phyloP scores from a whole-genome alignment of 2,888 invertebrate genomes.

The Holacanthella duospinosa region DNA sequence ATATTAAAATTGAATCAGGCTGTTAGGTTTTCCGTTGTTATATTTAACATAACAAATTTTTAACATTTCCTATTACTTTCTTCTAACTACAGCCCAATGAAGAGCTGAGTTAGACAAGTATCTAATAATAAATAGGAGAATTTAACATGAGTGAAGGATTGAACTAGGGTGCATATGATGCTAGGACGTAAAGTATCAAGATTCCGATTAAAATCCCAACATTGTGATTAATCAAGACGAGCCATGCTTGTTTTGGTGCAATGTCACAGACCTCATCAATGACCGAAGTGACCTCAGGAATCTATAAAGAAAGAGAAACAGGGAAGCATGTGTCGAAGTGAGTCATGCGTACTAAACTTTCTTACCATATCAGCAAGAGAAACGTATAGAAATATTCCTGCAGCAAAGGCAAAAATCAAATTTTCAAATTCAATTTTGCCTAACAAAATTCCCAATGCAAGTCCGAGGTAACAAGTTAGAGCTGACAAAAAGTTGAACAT shows the following conservation, averaged over 20 bases:
- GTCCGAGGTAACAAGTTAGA: conserved; percentile 48
- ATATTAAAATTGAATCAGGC: too few relatives aligned
- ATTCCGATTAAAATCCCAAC: conserved; percentile 44
- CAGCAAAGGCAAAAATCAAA: conserved; percentile 51
- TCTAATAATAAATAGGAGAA: too few relatives aligned
- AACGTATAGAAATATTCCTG: conserved; percentile 53
- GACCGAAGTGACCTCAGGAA: conserved; percentile 35
- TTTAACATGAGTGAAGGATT: too few relatives aligned
- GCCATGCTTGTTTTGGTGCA: conserved; percentile 38
- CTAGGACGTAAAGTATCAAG: conserved; percentile 42
- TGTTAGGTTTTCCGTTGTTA: too few relatives aligned
- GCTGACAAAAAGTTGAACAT: conserved; percentile 51
- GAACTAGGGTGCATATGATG: conserved; percentile 36
- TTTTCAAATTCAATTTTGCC: conserved; percentile 45
- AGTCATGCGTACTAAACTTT: background rate
- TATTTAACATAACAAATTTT: too few relatives aligned
- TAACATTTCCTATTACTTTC: too few relatives aligned
- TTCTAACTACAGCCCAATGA: too few relatives aligned
- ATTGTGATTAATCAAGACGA: conserved; percentile 44
- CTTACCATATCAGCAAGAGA: conserved; percentile 51
- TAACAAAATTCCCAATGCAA: conserved; percentile 47
- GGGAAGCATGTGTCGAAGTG: background rate
- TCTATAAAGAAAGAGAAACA: conserved; percentile 17
- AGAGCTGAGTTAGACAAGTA: too few relatives aligned
- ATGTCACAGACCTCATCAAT: conserved; percentile 35